These are phyloP conservation scores for Rosalia funebris DNA, from an alignment of 2,888 invertebrate species.

Conservation along the genomic window DNA sequence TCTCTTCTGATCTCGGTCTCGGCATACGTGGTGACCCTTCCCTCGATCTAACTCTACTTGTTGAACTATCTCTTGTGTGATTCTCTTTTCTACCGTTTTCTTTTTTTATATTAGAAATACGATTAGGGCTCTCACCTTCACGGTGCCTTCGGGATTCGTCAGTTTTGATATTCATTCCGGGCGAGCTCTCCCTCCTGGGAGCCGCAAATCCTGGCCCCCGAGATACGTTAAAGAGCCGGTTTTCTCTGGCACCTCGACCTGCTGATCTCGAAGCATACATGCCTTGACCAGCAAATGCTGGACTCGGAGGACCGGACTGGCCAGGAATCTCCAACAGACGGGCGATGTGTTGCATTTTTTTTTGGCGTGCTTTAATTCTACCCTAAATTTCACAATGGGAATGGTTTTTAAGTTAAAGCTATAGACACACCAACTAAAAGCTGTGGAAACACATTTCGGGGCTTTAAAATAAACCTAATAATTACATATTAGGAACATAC, in stretches of 20 bases:
- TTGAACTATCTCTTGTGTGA: constrained; percentile 34
- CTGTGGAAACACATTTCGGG: too few species aligned
- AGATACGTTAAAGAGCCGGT: constrained; percentile 60
- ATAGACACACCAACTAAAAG: too few species aligned
- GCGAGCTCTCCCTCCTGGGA: constrained; percentile 61
- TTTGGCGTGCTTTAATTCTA: constrained; percentile 91
- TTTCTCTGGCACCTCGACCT: constrained; percentile 55
- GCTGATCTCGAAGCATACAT: constrained; percentile 55
- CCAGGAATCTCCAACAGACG: constrained; percentile 87
- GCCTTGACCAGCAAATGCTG: constrained; percentile 63
- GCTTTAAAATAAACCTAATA: too few species aligned
- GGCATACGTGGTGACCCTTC: constrained; percentile 79
- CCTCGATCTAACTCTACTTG: constrained; percentile 66
- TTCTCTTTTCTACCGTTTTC: constrained; percentile 44
- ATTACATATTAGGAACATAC: too few species aligned
- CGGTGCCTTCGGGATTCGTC: constrained; percentile 52
- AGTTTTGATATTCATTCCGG: constrained; percentile 59
- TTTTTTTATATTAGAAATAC: constrained; percentile 46
- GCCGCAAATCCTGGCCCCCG: constrained; percentile 64
- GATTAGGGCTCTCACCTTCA: constrained; percentile 54
- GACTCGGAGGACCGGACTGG: constrained; percentile 65
- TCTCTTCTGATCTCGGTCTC: constrained; percentile 81
- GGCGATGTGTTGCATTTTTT: constrained; percentile 97
- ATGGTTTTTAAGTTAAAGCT: too few species aligned
- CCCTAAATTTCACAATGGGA: constrained; percentile 72